A percentile compares a stretch with the other conserved stretches of the same genome.
Conservation (phyloP, 2,888 invertebrate species). For the Heliconius ethilla region DNA sequence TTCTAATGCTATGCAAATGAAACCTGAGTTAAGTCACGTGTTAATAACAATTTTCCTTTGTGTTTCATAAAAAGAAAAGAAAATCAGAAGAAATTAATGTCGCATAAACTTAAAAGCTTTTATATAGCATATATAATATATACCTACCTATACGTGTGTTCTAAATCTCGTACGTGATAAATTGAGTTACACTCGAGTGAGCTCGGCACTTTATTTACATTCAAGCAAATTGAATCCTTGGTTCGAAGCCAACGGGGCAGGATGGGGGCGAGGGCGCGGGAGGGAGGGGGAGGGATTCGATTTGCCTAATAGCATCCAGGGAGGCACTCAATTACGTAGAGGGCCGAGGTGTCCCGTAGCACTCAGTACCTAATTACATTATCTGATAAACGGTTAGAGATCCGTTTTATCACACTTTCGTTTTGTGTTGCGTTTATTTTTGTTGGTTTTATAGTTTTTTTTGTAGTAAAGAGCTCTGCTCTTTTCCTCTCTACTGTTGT, state of each 20-base stretch:
- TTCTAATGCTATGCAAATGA: not conserved
- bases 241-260: constrained; percentile 64
- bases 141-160: not conserved
- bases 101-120: constrained; percentile 26
- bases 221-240: constrained; percentile 78
- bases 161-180: constrained; percentile 35
- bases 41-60: not conserved
- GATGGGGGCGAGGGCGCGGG: constrained; percentile 43
- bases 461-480: constrained; percentile 42
- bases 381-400: constrained; percentile 71
- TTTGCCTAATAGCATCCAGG: constrained; percentile 79
- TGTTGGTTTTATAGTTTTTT: not conserved
- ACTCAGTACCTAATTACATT: constrained; percentile 77
- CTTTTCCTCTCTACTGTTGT: constrained; percentile 40
- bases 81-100: constrained; percentile 14
- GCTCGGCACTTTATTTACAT: constrained; percentile 75
- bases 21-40: not conserved
- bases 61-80: not conserved
- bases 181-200: constrained; percentile 42
- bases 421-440: constrained; percentile 77
- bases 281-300: constrained; percentile 66
- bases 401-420: constrained; percentile 67
- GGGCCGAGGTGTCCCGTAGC: constrained; percentile 51
- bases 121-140: not conserved
- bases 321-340: constrained; percentile 48